Conservation (phyloP, 2,888 invertebrate species). For the Dione vanillae region DNA sequence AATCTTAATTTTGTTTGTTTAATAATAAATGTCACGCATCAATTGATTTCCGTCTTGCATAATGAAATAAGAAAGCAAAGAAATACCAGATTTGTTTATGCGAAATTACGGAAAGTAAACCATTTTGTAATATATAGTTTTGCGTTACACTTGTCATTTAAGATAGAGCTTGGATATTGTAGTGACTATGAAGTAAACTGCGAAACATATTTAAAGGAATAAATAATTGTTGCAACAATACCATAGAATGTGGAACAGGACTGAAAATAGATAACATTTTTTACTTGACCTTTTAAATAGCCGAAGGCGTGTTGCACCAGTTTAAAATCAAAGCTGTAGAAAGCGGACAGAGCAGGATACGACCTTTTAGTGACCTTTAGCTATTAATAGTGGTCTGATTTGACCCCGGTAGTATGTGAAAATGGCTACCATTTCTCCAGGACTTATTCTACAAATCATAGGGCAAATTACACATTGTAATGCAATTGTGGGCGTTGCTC, state of each 20-base stretch:
- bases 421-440: slow-evolving; percentile 73
- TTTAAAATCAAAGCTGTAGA: slow-evolving; percentile 68
- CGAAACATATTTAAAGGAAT: not conserved
- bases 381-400: slow-evolving; percentile 62
- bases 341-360: slow-evolving; percentile 76
- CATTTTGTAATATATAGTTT: not conserved
- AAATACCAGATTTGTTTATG: not conserved
- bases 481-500: slow-evolving; percentile 29
- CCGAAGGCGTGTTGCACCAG: slow-evolving; percentile 66
- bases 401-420: slow-evolving; percentile 71
- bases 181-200: not conserved
- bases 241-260: slow-evolving; percentile 26
- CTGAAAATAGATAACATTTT: slow-evolving; percentile 31
- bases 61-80: not conserved
- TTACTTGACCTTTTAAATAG: slow-evolving; percentile 54
- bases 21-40: slow-evolving; percentile 26
- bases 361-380: slow-evolving; percentile 78
- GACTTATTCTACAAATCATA: slow-evolving; percentile 63
- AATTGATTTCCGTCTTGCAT: slow-evolving; percentile 12
- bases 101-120: not conserved
- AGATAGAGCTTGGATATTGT: not conserved
- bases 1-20: slow-evolving; percentile 1
- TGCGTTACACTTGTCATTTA: not conserved
- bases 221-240: slow-evolving; percentile 26
- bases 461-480: slow-evolving; percentile 40